Evolutionary conservation across 2,888 invertebrate genomes (phyloP).

Genomic region (Aethes cnicana): DNA sequence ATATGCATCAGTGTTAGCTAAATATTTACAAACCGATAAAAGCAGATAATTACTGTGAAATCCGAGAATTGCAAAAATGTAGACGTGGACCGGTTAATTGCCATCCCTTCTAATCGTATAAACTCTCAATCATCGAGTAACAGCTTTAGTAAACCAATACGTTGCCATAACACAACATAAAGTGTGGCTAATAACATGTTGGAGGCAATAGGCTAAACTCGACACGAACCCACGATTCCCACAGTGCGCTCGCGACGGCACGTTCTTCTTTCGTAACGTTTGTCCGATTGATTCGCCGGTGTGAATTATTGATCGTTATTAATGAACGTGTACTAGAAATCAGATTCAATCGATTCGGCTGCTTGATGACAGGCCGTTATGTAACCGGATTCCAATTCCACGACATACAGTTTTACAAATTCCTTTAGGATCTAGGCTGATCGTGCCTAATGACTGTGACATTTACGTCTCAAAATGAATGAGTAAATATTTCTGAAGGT

Average conservation of each 20-base stretch:
- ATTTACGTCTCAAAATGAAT: too few relatives aligned
- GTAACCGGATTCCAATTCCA: constrained; percentile 8
- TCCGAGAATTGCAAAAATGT: constrained; percentile 5
- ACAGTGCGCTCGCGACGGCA: constrained; percentile 37
- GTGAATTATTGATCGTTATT: constrained; percentile 35
- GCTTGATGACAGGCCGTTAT: constrained; percentile 16
- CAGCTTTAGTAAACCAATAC: constrained; percentile 46
- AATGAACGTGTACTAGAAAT: constrained; percentile 27
- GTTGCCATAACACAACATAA: constrained; percentile 34
- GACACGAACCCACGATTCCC: constrained; percentile 51
- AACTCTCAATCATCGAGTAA: constrained; percentile 37
- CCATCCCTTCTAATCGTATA: constrained; percentile 31
- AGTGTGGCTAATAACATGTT: constrained; percentile 44
- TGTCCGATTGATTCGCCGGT: constrained; percentile 32
- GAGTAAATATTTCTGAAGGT: too few relatives aligned
- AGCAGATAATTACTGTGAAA: neutral
- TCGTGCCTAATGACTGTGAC: too few relatives aligned
- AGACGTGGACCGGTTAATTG: constrained; percentile 10
- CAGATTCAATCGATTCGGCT: constrained; percentile 16
- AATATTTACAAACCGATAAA: neutral
- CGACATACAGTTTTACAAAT: neutral
- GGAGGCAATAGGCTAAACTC: constrained; percentile 40
- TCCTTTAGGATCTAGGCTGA: neutral
- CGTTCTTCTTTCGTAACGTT: constrained; percentile 31
- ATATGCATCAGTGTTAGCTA: too few relatives aligned